Percentiles rank a stretch among this genome's conserved stretches.
Evolutionary conservation across 2,888 invertebrate genomes (phyloP).

Genomic region (Dilophus febrilis): DNA sequence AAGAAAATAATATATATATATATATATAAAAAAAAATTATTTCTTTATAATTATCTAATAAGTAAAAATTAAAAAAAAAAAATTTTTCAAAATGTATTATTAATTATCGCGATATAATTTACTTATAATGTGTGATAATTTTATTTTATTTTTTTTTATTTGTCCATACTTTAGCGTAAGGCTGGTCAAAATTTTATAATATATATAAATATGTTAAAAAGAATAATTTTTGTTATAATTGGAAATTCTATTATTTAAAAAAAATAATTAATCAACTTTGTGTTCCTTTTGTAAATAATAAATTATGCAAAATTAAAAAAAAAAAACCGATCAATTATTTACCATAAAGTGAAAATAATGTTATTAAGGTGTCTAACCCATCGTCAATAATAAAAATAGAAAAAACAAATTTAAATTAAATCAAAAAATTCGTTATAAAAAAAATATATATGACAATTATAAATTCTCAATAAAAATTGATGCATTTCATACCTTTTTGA

Average conservation of each 20-base stretch:
- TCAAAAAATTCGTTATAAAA: background rate
- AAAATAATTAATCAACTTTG: too few species aligned
- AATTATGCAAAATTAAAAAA: background rate
- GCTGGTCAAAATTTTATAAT: background rate
- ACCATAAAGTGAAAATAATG: conserved; percentile 1
- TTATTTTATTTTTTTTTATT: too few species aligned
- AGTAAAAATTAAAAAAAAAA: too few species aligned
- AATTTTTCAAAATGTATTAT: too few species aligned
- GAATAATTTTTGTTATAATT: background rate
- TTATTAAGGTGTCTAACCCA: conserved; percentile 10
- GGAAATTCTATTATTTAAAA: too few species aligned
- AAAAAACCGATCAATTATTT: background rate
- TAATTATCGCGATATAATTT: too few species aligned
- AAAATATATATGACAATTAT: background rate
- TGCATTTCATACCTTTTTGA: conserved; percentile 10
- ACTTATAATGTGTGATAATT: too few species aligned
- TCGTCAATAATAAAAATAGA: background rate
- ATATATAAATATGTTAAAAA: conserved; percentile 5
- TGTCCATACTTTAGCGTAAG: too few species aligned
- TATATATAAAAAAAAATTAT: too few species aligned
- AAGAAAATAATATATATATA: too few species aligned
- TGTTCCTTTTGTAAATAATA: background rate
- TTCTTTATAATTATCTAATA: too few species aligned
- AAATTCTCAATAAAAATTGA: background rate
- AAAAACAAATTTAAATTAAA: background rate